These are phyloP conservation scores for Clanis bilineata DNA, from an alignment of 2,888 invertebrate genomes.

Conservation along the genomic window DNA sequence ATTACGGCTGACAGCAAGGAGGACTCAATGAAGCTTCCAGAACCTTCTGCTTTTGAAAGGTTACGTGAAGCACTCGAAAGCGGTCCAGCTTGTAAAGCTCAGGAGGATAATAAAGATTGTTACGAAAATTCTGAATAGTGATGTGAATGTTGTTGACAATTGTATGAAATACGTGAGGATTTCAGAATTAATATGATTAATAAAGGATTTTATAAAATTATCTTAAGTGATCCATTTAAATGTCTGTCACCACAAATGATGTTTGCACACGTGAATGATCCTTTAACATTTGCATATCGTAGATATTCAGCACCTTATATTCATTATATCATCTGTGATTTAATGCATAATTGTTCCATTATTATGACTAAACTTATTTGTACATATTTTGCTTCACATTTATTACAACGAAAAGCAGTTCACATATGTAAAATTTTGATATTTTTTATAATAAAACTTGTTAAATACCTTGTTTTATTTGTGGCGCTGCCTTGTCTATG, in stretches of 20 bases:
- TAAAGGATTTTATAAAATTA: background rate
- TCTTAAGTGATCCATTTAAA: slow-evolving; percentile 2
- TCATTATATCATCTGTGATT: slow-evolving; percentile 10
- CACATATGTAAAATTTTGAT: slow-evolving; percentile 8
- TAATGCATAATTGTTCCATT: background rate
- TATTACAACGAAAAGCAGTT: background rate
- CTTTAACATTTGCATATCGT: slow-evolving; percentile 11
- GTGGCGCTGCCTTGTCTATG: slow-evolving; percentile 27
- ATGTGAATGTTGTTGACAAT: background rate
- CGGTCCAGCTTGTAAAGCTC: slow-evolving; percentile 10
- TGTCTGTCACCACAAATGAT: slow-evolving; percentile 3
- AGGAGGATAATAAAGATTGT: background rate
- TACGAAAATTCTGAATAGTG: background rate
- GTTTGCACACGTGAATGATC: background rate
- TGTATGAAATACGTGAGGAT: background rate
- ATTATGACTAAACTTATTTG: background rate
- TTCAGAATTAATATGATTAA: background rate
- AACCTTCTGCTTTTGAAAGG: slow-evolving; percentile 56
- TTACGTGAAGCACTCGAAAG: background rate
- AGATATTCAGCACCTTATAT: slow-evolving; percentile 7
- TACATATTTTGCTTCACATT: slow-evolving; percentile 6
- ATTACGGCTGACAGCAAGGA: slow-evolving; percentile 66
- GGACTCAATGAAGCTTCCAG: slow-evolving; percentile 42
- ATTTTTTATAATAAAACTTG: slow-evolving; percentile 38
- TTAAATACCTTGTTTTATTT: slow-evolving; percentile 65